Conservation (phyloP, 2,797 vertebrate species). For the Hydrophis major region DNA sequence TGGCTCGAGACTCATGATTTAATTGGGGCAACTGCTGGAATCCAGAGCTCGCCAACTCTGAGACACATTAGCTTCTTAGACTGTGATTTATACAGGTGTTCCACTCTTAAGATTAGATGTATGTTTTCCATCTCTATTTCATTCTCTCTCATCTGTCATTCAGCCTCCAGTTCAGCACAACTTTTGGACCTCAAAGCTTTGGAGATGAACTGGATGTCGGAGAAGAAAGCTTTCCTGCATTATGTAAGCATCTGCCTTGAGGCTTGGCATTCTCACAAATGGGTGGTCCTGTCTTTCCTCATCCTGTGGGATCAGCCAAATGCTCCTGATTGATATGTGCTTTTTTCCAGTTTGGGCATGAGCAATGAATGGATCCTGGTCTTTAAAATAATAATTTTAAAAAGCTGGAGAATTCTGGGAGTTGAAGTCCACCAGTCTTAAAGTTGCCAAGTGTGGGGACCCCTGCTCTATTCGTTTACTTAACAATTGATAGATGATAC, state of each 20-base stretch:
- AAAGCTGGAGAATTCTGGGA: too few species aligned
- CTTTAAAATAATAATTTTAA: not conserved
- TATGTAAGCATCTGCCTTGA: conserved; percentile 57
- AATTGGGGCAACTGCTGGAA: too few species aligned
- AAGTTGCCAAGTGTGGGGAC: too few species aligned
- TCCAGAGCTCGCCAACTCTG: too few species aligned
- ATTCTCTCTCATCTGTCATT: not conserved
- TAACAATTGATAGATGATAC: not conserved
- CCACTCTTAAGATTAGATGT: not conserved
- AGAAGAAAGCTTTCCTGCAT: conserved; percentile 66
- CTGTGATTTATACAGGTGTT: not conserved
- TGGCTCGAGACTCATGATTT: too few species aligned
- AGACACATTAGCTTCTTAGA: not conserved
- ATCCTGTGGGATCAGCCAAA: not conserved
- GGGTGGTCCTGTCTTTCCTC: not conserved
- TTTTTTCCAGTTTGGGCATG: not conserved
- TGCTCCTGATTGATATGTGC: not conserved
- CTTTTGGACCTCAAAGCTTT: conserved; percentile 62
- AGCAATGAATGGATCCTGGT: not conserved
- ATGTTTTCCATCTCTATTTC: not conserved
- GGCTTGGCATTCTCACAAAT: not conserved
- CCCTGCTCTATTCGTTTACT: not conserved
- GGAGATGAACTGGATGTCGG: conserved; percentile 73
- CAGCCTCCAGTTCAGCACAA: conserved; percentile 68
- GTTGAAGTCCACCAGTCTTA: too few species aligned